phyloP scores from a whole-genome alignment of 2,888 invertebrate species.

The Nomada ruficornis region DNA sequence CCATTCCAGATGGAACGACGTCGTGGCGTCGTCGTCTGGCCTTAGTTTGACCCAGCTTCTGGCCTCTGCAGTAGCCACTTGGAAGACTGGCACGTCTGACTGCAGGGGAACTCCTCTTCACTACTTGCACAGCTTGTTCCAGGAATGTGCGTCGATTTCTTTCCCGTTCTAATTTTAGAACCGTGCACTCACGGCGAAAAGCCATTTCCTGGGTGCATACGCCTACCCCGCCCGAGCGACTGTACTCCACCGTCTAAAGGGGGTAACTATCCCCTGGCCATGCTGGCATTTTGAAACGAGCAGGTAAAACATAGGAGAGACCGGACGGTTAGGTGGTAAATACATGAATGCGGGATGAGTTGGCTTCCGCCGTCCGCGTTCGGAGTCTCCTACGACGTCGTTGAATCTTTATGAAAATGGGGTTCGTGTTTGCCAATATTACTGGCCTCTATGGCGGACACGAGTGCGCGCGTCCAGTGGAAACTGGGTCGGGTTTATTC shows the following conservation, averaged over 20 bases:
- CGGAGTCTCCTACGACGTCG: conserved; percentile 53
- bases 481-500: conserved; percentile 43
- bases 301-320: conserved; percentile 31
- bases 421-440: conserved; percentile 56
- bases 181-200: conserved; percentile 31
- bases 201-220: conserved; percentile 40
- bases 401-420: conserved; percentile 68
- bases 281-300: conserved; percentile 47
- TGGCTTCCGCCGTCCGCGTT: conserved; percentile 22
- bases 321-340: conserved; percentile 66
- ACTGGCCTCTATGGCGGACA: conserved; percentile 32
- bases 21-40: conserved; percentile 32
- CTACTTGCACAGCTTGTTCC: conserved; percentile 73
- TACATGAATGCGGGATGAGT: conserved; percentile 66
- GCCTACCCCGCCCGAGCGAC: not conserved
- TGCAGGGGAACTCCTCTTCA: conserved; percentile 71
- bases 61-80: conserved; percentile 63
- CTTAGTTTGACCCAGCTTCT: conserved; percentile 64
- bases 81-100: conserved; percentile 65
- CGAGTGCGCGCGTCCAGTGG: conserved; percentile 23
- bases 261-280: conserved; percentile 51
- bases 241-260: conserved; percentile 28
- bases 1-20: conserved; percentile 41
- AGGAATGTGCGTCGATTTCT: conserved; percentile 78
- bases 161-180: conserved; percentile 65